Conservation (phyloP, 2,888 invertebrate species). For the Platycheirus rosarum region DNA sequence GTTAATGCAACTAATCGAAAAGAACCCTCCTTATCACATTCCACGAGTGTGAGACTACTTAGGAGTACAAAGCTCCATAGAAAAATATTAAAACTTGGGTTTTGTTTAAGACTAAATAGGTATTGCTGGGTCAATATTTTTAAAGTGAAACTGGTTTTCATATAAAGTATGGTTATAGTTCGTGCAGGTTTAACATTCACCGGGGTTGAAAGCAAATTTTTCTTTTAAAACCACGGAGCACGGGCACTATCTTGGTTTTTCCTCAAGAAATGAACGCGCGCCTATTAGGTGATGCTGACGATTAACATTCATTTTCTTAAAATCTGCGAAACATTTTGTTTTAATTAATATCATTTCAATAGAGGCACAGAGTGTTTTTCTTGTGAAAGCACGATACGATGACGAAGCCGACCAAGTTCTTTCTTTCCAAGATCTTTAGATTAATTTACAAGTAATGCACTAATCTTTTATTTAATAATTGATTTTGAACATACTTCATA, state of each 20-base stretch:
- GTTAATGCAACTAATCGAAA: not conserved
- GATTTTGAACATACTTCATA: too few species aligned
- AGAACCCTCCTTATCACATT: slow-evolving; percentile 43
- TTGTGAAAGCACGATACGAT: slow-evolving; percentile 9
- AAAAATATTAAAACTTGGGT: slow-evolving; percentile 12
- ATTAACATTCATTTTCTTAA: slow-evolving; percentile 43
- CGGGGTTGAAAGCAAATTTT: slow-evolving; percentile 24
- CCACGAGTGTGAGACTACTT: not conserved
- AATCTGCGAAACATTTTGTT: too few species aligned
- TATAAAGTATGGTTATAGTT: not conserved
- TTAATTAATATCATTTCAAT: slow-evolving; percentile 46
- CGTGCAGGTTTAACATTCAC: slow-evolving; percentile 39
- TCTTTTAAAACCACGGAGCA: slow-evolving; percentile 16
- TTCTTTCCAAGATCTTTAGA: slow-evolving; percentile 17
- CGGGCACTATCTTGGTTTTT: slow-evolving; percentile 45
- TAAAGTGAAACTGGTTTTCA: slow-evolving; percentile 53
- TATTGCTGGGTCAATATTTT: slow-evolving; percentile 12
- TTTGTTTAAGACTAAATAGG: slow-evolving; percentile 42
- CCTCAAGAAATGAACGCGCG: slow-evolving; percentile 63
- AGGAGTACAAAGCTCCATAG: slow-evolving; percentile 4
- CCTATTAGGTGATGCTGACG: slow-evolving; percentile 63
- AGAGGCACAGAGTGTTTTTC: slow-evolving; percentile 38
- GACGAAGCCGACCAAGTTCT: slow-evolving; percentile 30
- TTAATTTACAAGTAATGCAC: too few species aligned
- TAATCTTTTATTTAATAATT: too few species aligned